Evolutionary conservation across 1,140 invertebrate species (phyloP).

Genomic region (Drosophila auraria): DNA sequence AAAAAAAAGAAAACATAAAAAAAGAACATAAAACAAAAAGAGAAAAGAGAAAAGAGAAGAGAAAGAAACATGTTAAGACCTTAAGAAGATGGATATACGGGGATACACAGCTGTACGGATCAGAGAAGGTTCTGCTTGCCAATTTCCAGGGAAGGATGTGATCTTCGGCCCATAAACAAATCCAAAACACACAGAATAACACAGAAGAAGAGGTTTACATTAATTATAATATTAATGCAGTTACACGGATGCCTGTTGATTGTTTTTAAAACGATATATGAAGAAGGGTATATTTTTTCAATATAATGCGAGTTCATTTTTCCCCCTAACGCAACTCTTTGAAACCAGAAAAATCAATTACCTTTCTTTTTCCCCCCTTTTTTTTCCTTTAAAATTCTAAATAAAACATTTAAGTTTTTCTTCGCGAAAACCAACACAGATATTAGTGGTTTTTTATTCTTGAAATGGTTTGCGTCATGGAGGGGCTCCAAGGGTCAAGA

Average conservation of each 20-base stretch:
- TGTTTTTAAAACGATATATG: constrained; percentile 44
- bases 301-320: constrained; percentile 48
- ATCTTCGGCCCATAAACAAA: constrained; percentile 12
- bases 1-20: not conserved
- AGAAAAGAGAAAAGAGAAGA: not conserved
- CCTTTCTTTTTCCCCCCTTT: not conserved
- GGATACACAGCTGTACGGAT: constrained; percentile 15
- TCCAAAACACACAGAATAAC: constrained; percentile 1
- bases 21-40: not conserved
- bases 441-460: not conserved
- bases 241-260: constrained; percentile 41
- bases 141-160: constrained; percentile 16
- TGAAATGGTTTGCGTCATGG: not conserved
- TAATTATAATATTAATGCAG: constrained; percentile 39
- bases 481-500: not conserved
- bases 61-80: constrained; percentile 1
- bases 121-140: constrained; percentile 22
- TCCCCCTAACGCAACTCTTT: constrained; percentile 18
- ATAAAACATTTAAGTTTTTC: constrained; percentile 36
- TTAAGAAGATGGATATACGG: constrained; percentile 8
- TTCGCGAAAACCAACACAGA: constrained; percentile 16
- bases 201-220: constrained; percentile 11
- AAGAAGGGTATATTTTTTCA: constrained; percentile 48
- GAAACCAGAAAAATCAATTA: constrained; percentile 7
- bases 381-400: constrained; percentile 28